These are phyloP conservation scores for Gastrophryne carolinensis DNA, from an alignment of 2,797 vertebrate species.

Conservation along the genomic window DNA sequence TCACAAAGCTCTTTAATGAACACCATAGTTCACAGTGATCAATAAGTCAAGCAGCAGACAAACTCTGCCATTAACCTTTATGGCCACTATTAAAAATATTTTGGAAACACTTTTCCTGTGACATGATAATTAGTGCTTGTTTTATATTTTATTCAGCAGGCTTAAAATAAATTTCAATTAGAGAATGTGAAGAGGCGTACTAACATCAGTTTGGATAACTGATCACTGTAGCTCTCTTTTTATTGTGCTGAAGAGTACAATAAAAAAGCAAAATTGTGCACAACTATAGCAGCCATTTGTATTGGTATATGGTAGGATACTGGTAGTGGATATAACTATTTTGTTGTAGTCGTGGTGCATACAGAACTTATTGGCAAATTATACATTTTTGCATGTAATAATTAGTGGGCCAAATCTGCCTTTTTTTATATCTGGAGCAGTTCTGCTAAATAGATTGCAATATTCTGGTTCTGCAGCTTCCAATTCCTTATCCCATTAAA, in stretches of 20 bases:
- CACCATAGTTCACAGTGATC: background rate
- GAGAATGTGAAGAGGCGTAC: background rate
- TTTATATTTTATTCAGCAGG: background rate
- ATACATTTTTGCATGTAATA: too few relatives aligned
- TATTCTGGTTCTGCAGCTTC: too few relatives aligned
- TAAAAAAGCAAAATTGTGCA: background rate
- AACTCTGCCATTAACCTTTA: background rate
- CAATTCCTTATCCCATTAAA: too few relatives aligned
- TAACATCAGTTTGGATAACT: background rate
- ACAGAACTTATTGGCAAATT: background rate
- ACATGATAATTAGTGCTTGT: conserved; percentile 5
- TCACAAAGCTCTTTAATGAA: conserved; percentile 38
- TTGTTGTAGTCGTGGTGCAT: background rate
- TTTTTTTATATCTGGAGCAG: too few relatives aligned
- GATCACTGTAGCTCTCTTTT: background rate
- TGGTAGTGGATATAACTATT: too few relatives aligned
- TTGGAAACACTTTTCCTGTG: background rate
- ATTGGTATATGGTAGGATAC: background rate
- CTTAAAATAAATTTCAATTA: conserved; percentile 24
- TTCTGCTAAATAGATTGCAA: too few relatives aligned
- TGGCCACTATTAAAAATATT: background rate
- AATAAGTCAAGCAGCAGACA: conserved; percentile 8
- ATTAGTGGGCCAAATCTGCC: too few relatives aligned
- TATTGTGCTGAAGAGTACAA: background rate
- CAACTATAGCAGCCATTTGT: background rate